These are phyloP conservation scores for Orchesella flavescens DNA, from an alignment of 2,888 invertebrate genomes.

Conservation along the genomic window DNA sequence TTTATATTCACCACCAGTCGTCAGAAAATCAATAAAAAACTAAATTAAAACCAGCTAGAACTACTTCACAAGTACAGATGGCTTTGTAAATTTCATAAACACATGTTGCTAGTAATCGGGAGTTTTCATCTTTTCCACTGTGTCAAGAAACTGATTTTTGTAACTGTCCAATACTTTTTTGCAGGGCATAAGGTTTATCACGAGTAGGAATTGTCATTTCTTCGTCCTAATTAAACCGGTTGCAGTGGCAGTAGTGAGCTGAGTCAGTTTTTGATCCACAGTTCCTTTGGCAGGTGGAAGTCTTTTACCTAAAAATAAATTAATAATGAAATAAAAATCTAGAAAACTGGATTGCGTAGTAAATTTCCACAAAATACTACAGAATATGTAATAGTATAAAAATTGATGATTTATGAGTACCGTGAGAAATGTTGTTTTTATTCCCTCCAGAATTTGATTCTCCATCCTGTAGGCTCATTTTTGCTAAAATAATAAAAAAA, in stretches of 20 bases:
- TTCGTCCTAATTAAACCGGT: slow-evolving; percentile 78
- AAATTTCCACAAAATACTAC: slow-evolving; percentile 2
- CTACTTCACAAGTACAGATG: no score
- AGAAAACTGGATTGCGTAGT: not conserved
- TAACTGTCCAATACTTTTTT: slow-evolving; percentile 89
- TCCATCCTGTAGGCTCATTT: no score
- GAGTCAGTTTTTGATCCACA: slow-evolving; percentile 91
- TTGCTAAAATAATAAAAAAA: no score
- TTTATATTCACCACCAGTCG: no score
- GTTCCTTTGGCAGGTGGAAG: slow-evolving; percentile 92
- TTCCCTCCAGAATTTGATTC: no score
- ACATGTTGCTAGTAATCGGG: slow-evolving; percentile 83
- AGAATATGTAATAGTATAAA: slow-evolving; percentile 16
- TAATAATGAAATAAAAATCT: no score
- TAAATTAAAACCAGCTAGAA: no score
- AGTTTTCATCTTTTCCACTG: slow-evolving; percentile 88
- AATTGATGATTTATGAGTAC: slow-evolving; percentile 72
- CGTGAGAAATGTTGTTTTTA: no score
- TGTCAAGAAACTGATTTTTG: slow-evolving; percentile 90
- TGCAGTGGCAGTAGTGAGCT: slow-evolving; percentile 78
- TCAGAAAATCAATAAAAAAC: no score
- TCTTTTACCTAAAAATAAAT: slow-evolving; percentile 80
- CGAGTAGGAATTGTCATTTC: slow-evolving; percentile 90
- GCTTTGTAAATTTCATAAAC: no score
- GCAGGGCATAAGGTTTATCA: slow-evolving; percentile 88